Evolutionary conservation across 1,140 invertebrate species (phyloP).

Genomic region (Drosophila sechellia): DNA sequence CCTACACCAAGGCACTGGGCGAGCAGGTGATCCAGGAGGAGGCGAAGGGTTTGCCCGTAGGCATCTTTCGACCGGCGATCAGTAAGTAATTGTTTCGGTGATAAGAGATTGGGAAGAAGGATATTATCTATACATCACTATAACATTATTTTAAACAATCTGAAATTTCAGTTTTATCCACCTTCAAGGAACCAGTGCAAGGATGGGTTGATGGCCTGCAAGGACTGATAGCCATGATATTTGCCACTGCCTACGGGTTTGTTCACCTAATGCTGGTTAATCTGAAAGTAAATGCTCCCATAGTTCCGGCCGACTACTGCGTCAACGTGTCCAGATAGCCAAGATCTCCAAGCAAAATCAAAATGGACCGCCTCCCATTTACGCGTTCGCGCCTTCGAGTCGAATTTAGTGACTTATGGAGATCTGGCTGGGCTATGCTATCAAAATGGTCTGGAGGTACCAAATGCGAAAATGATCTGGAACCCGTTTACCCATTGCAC

Average conservation of each 20-base stretch:
- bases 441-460: slow-evolving; percentile 53
- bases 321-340: slow-evolving; percentile 90
- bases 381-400: slow-evolving; percentile 88
- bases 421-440: neutral
- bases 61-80: slow-evolving; percentile 89
- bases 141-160: slow-evolving; percentile 85
- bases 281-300: slow-evolving; percentile 67
- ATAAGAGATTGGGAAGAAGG: too few species aligned
- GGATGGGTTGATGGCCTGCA: slow-evolving; percentile 96
- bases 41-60: slow-evolving; percentile 88
- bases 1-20: slow-evolving; percentile 92
- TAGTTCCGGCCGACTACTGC: slow-evolving; percentile 92
- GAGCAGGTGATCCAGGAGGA: slow-evolving; percentile 89
- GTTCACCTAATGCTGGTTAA: slow-evolving; percentile 88
- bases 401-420: slow-evolving; percentile 87
- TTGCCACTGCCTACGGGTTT: slow-evolving; percentile 89
- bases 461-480: slow-evolving; percentile 85
- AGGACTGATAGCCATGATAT: slow-evolving; percentile 91
- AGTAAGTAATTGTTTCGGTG: slow-evolving; percentile 76
- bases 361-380: slow-evolving; percentile 85
- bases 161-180: slow-evolving; percentile 89
- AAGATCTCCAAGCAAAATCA: slow-evolving; percentile 6
- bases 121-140: too few species aligned
- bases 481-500: slow-evolving; percentile 83
- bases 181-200: slow-evolving; percentile 89